Percentiles rank a stretch among this genome's conserved stretches.
Conservation (phyloP, 2,797 vertebrate species). For the Darevskia nairensis region DNA sequence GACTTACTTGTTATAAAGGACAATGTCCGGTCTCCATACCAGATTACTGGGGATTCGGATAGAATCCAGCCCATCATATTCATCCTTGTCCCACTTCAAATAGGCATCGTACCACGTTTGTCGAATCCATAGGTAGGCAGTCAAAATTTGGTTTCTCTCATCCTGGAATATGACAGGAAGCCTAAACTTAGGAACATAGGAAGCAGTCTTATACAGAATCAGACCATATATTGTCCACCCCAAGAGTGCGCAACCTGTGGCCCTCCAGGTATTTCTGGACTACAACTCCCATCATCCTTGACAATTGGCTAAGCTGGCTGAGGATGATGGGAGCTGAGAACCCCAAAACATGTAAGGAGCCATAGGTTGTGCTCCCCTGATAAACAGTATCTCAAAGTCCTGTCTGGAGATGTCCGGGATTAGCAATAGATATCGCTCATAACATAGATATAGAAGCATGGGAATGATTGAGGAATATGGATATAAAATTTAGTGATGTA, state of each 20-base stretch:
- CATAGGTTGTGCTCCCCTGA: not conserved
- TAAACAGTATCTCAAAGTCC: not conserved
- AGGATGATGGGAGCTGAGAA: not conserved
- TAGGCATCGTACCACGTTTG: slow-evolving; percentile 94
- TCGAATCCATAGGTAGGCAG: slow-evolving; percentile 95
- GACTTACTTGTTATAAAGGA: slow-evolving; percentile 97
- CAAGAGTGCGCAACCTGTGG: not conserved
- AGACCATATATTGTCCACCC: not conserved
- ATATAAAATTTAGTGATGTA: too few relatives aligned
- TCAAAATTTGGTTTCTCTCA: slow-evolving; percentile 96
- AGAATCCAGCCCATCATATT: slow-evolving; percentile 94
- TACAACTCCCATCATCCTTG: not conserved
- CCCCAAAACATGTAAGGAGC: not conserved
- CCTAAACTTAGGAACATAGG: not conserved
- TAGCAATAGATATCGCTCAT: too few relatives aligned
- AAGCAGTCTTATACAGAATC: not conserved
- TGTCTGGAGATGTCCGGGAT: not conserved
- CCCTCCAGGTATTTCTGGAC: not conserved
- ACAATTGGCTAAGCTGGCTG: not conserved
- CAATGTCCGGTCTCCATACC: slow-evolving; percentile 98
- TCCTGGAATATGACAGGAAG: slow-evolving; percentile 80
- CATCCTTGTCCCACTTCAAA: slow-evolving; percentile 92
- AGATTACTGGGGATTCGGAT: slow-evolving; percentile 95
- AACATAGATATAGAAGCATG: too few relatives aligned
- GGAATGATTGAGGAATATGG: too few relatives aligned